Base-by-base conservation (phyloP, 2,797 vertebrate species). In the Acanthopagrus latus region DNA sequence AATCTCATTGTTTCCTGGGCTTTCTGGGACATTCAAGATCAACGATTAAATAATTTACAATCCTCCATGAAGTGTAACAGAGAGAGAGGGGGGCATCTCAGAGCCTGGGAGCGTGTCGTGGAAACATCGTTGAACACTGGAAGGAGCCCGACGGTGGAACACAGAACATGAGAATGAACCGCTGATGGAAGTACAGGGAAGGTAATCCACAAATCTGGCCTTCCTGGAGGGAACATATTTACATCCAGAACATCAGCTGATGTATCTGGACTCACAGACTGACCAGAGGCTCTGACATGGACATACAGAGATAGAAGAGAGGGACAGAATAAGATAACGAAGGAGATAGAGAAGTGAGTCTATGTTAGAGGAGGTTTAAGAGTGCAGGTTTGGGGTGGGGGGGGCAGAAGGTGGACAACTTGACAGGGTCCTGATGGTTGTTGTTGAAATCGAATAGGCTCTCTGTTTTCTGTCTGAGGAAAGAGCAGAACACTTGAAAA, bases 1-100 rank as follows among this genome's bases (percentile, higher is more conserved):
- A 91, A 89, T 93, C 91, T 92, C 92, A 91, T 88, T 91, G 90
- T 85, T 92, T 92, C 91, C 89, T 88, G 89, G 85, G 82, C 89
- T 84, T 89, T 88, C 89, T 85, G 91, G 91, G 90, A 92, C 91
- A 92, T 93, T 92, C 90, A 90, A 91, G 86, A 90, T 91, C 86
- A 89, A 91, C 88, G 51, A 64, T 81, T 89, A 88, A 91, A 88
- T 90, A 92, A 92, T 92, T 93, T 93, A 93, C 89, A 91, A 88
- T 91, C 89, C 85, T 93, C 88, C 85, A 77, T 79, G 75, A 81
- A 89, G 74, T 73, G 74, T 73, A 88, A 90, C 73, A 84, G 74
- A 84, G 75, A 76, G 65, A 76, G 65, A 59, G 27, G 67, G 48
- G 86, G 78, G 71, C 60, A 76, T 89, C 73, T 90, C 74, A 67